A percentile compares a stretch with the other conserved stretches of the same genome.
Evolutionary conservation across 2,113 vertebrate species (phyloP).

Genomic region (Propithecus coquereli): DNA sequence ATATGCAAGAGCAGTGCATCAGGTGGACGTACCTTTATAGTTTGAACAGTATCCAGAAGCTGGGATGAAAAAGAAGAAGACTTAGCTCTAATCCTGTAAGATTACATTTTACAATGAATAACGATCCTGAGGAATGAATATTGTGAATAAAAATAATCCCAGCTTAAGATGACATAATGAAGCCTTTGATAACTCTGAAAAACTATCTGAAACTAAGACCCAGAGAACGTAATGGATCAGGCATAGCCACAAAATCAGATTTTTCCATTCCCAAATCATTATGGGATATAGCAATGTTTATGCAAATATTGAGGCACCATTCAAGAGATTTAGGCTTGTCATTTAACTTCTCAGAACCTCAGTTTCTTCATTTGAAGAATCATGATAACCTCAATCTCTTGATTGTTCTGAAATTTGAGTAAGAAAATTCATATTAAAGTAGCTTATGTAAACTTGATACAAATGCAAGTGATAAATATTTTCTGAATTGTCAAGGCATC

Average conservation of each 20-base stretch:
- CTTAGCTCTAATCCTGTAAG: constrained; percentile 60
- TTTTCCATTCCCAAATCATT: background rate
- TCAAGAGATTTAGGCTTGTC: background rate
- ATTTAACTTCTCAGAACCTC: background rate
- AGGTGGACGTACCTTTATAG: background rate
- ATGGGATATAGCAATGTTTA: background rate
- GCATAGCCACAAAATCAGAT: background rate
- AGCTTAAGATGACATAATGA: constrained; percentile 59
- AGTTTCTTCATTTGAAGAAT: background rate
- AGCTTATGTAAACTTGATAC: background rate
- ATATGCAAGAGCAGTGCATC: constrained; percentile 31
- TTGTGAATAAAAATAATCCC: constrained; percentile 61
- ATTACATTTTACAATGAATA: constrained; percentile 63
- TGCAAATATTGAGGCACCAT: background rate
- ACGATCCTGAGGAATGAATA: constrained; percentile 34
- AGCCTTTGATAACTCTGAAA: constrained; percentile 62
- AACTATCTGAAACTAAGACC: constrained; percentile 50
- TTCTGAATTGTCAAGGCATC: background rate
- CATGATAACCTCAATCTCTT: background rate
- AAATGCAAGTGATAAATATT: background rate
- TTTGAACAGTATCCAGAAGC: constrained; percentile 40
- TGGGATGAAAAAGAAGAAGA: constrained; percentile 43
- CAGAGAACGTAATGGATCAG: constrained; percentile 43
- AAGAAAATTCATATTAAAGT: background rate
- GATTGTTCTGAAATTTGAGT: background rate